Evolutionary conservation across 2,113 vertebrate species (phyloP).

Genomic region (Pithys albifrons): DNA sequence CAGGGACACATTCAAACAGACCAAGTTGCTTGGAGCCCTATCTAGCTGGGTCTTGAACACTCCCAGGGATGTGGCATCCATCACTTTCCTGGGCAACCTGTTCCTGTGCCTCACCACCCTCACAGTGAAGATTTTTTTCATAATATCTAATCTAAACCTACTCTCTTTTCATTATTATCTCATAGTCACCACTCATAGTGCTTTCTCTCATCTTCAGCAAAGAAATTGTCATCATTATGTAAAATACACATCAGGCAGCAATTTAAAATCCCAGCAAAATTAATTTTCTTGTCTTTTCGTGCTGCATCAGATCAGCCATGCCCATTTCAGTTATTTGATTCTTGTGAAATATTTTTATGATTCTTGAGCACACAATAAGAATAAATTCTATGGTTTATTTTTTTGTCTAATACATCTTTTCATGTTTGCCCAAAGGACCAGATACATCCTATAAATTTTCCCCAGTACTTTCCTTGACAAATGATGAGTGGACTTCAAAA

Average conservation of each 20-base stretch:
- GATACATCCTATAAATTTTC: not conserved
- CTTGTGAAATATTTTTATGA: not conserved
- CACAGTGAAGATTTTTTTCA: not conserved
- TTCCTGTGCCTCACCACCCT: not conserved
- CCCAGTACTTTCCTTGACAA: not conserved
- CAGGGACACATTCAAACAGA: not conserved
- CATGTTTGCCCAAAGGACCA: not conserved
- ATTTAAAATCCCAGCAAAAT: not conserved
- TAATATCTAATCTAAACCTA: not conserved
- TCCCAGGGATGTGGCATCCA: not conserved
- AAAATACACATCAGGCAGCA: not conserved
- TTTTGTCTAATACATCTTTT: not conserved
- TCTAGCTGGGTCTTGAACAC: not conserved
- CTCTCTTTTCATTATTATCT: not conserved
- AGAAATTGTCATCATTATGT: not conserved
- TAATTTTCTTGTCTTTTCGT: conserved; percentile 2
- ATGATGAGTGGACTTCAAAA: not conserved
- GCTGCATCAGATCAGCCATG: not conserved
- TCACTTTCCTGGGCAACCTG: not conserved
- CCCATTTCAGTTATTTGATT: not conserved
- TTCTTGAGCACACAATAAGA: not conserved
- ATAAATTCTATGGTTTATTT: not conserved
- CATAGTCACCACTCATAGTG: not conserved
- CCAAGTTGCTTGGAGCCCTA: not conserved
- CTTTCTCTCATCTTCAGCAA: not conserved